Base-by-base conservation (phyloP, 2,888 invertebrate genomes). In the Chouioia cunea region DNA sequence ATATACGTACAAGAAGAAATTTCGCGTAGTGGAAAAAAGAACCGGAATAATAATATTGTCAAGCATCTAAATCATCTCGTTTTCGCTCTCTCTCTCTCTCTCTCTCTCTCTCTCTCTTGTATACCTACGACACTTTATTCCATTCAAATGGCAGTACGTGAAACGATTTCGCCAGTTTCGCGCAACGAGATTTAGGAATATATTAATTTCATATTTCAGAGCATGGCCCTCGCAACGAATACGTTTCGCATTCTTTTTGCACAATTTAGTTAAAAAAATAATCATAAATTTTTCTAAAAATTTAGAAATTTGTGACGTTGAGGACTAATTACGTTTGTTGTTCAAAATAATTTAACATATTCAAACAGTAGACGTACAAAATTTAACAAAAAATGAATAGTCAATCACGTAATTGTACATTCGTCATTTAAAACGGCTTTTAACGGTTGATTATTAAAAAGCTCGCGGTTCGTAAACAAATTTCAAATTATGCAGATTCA, bases 121-220 rank as follows among this genome's bases (percentile, higher is more conserved):
- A 36, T 36, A 36, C 36, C 15, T 23, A 52, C n/a, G 50, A 63
- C 63, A 58, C 63, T 63, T 63, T 58, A 56, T 23, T 12, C 3
- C 54, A 69, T 69, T 63, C 50, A 63, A 69, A 69, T 63, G 16
- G 52, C 20, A 22, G 63, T 18, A 6, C 10, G 18, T 23, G 22
- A 36, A 27, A 27, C 36, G 36, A 50, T 36, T 60, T 60, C 36
- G 46, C 20, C 46, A n/a, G n/a, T n/a, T n/a, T n/a, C n/a, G n/a
- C n/a, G n/a, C n/a, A 56, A 66, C 71, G 70, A 65, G 70, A 65
- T 48, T 63, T 63, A 16, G 27, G 47, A 18, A n/a, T n/a, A 23
- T 43, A 23, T n/a, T 44, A 36, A 36, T 36, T 36, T 36, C 36
- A 3, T 27, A 10, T 36, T 36, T 6, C 36, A 6, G 12, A 6